A percentile compares a stretch with the other conserved stretches of the same genome.
phyloP scores from a whole-genome alignment of 2,888 invertebrate genomes.

The Rhorus exstirpatorius region DNA sequence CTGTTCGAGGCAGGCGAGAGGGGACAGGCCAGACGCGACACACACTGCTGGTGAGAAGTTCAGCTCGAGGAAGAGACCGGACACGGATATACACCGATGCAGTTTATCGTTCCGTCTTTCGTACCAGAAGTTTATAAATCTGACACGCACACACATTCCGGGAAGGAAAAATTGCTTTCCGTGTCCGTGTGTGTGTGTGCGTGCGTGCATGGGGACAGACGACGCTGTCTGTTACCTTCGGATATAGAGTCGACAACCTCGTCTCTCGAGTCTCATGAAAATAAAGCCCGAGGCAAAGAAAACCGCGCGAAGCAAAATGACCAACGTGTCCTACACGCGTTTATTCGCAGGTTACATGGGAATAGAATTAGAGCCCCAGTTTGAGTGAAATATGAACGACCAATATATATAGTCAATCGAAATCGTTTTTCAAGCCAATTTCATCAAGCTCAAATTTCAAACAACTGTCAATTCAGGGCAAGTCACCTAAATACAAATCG shows the following conservation, averaged over 20 bases:
- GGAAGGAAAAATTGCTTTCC: conserved; percentile 1
- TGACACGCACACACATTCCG: neutral
- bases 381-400: conserved; percentile 41
- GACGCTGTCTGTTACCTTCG: conserved; percentile 49
- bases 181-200: neutral
- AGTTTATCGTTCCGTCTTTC: conserved; percentile 49
- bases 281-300: conserved; percentile 65
- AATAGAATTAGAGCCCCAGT: conserved; percentile 3
- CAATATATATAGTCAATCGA: conserved; percentile 32
- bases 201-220: conserved; percentile 15
- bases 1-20: conserved; percentile 8
- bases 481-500: conserved; percentile 11
- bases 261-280: conserved; percentile 45
- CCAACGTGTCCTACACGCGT: neutral
- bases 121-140: conserved; percentile 15
- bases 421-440: conserved; percentile 13
- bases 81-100: conserved; percentile 61
- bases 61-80: conserved; percentile 63
- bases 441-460: neutral
- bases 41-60: conserved; percentile 56
- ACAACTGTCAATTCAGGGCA: neutral
- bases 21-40: conserved; percentile 27
- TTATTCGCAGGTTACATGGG: neutral
- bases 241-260: conserved; percentile 56
- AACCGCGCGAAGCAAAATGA: conserved; percentile 50